Evolutionary conservation across 2,888 invertebrate species (phyloP), one percentile per base, ranked within the genome.

Genomic region (Syrphus vitripennis): DNA sequence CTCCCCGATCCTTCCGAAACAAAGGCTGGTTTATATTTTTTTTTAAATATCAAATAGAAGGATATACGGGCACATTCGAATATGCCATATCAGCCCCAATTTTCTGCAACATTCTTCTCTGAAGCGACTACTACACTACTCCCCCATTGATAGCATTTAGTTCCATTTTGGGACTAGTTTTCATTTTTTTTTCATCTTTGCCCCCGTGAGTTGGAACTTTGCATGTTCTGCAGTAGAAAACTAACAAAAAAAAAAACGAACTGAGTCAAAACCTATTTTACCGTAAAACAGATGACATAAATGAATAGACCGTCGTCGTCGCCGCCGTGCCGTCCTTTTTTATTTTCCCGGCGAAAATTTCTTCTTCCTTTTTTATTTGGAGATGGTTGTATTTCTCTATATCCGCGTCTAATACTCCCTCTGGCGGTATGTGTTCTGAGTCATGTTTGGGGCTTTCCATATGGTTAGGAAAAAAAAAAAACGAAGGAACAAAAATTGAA

Each of bases 21-120:
- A 76, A 83, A 57, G 53, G 65, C 67, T 50, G 42, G 40, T 19
- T 21, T 16, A 4, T 63, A 19, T 37, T 61, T n/a, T 61, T 61
- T 29, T 6, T 50, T 26, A 7, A 34, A 7, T 57, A 34, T 57
- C 24, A 42, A 31, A 45, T 29, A 10, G 63, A 26, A 40, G 21
- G 55, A 65, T 65, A 79, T 79, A 55, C 37, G 69, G 67, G 59
- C 61, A 53, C 78, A 67, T 69, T 78, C 71, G 57, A 75, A 83
- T 70, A 79, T 65, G 70, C 69, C 67, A 65, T 70, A 83, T 75
- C 80, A 75, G 50, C 69, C 79, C 48, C 79, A 70, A 69, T 75
- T 79, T 75, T 57, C 48, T 74, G 42, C 55, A 53, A 70, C 26
- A 65, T 77, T 63, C 45, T 77, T 50, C 72, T 19, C 21, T 59